Evolutionary conservation across 2,888 invertebrate species (phyloP).

Genomic region (Ichneumoninae sp.): DNA sequence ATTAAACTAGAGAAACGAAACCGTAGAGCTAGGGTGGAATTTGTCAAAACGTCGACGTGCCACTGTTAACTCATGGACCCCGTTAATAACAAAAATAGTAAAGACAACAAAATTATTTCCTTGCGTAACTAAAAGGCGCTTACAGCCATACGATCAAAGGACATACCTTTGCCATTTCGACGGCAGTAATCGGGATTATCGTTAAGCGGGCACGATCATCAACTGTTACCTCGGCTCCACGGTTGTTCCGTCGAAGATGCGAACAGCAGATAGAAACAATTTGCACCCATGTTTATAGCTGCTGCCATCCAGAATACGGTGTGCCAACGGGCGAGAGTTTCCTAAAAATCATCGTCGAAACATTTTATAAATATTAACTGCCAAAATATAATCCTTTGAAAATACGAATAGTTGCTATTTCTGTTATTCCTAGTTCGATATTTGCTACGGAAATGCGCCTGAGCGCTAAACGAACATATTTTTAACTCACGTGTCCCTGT

Average conservation of each 20-base stretch:
- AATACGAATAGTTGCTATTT: no score
- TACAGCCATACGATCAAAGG: slow-evolving; percentile 76
- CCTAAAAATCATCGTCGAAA: slow-evolving; percentile 83
- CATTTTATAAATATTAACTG: not conserved
- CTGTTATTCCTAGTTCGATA: not conserved
- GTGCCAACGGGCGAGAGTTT: slow-evolving; percentile 90
- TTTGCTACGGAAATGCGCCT: not conserved
- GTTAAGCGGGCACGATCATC: slow-evolving; percentile 78
- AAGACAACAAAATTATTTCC: slow-evolving; percentile 62
- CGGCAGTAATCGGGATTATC: slow-evolving; percentile 46
- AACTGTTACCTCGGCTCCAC: slow-evolving; percentile 85
- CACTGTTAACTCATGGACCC: slow-evolving; percentile 2
- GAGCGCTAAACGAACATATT: slow-evolving; percentile 10
- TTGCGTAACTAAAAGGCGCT: slow-evolving; percentile 76
- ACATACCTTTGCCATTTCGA: slow-evolving; percentile 70
- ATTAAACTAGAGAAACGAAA: not conserved
- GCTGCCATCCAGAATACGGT: slow-evolving; percentile 93
- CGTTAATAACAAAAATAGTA: slow-evolving; percentile 7
- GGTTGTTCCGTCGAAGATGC: slow-evolving; percentile 91
- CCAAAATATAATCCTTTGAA: not conserved
- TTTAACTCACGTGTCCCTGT: slow-evolving; percentile 87
- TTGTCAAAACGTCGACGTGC: not conserved
- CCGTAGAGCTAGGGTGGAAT: slow-evolving; percentile 10
- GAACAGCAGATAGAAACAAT: slow-evolving; percentile 91
- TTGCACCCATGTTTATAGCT: slow-evolving; percentile 90